Conservation (phyloP, 2,888 invertebrate species). For the Orchesellides sinensis region DNA sequence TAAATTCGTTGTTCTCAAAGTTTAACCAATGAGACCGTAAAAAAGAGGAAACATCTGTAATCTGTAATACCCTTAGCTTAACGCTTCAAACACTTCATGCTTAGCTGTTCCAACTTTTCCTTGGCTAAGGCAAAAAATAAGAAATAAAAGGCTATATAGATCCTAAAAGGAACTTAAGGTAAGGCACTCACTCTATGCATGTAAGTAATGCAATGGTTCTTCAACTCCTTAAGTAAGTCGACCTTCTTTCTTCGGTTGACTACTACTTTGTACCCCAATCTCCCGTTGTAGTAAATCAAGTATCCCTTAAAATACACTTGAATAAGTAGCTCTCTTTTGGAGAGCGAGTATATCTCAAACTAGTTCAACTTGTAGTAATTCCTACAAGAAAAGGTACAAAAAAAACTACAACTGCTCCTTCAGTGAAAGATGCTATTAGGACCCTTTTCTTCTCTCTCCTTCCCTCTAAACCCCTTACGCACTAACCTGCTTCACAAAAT, state of each 20-base stretch:
- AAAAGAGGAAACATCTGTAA: constrained; percentile 49
- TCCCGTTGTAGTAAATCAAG: constrained; percentile 53
- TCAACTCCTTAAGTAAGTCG: constrained; percentile 23
- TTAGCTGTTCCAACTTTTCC: constrained; percentile 11
- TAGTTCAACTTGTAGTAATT: constrained; percentile 24
- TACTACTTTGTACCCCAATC: constrained; percentile 24
- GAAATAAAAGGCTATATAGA: constrained; percentile 12
- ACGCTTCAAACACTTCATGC: constrained; percentile 26
- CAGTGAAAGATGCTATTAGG: constrained; percentile 18
- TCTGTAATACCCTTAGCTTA: constrained; percentile 21
- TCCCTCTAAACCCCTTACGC: background rate
- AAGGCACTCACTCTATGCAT: background rate
- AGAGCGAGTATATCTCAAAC: constrained; percentile 17
- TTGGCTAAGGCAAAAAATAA: background rate
- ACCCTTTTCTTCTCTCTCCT: constrained; percentile 8
- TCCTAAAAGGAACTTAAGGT: background rate
- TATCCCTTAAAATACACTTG: constrained; percentile 42
- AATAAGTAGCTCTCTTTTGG: constrained; percentile 46
- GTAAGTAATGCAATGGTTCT: constrained; percentile 1
- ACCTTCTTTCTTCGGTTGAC: constrained; percentile 4
- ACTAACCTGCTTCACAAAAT: background rate
- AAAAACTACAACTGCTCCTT: too few relatives aligned
- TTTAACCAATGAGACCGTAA: constrained; percentile 40
- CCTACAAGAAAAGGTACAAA: constrained; percentile 16
- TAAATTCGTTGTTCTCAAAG: background rate